These are phyloP conservation scores for Diadumene lineata DNA, from an alignment of 92 coral and sea anemone genomes.

Conservation along the genomic window DNA sequence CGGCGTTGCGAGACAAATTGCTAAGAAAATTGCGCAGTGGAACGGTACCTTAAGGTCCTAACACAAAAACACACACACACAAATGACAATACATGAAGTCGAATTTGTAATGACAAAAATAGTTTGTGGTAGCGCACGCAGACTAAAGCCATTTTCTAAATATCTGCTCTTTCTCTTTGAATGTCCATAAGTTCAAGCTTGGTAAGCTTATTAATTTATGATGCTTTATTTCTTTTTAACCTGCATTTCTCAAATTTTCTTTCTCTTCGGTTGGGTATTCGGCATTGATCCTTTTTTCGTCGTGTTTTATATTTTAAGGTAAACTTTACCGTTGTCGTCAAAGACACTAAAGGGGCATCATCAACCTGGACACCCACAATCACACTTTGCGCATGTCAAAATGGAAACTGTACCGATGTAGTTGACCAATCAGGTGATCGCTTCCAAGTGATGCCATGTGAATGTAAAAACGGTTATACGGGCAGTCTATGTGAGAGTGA, in stretches of 20 bases:
- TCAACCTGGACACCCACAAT: constrained; percentile 52
- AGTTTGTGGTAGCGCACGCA: too few species aligned
- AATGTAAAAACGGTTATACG: constrained; percentile 46
- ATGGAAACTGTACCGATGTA: constrained; percentile 47
- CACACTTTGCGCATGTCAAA: constrained; percentile 60
- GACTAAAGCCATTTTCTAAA: too few species aligned
- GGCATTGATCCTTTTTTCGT: background rate
- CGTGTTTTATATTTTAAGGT: constrained; percentile 24
- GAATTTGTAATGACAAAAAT: too few species aligned
- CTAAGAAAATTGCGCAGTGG: too few species aligned
- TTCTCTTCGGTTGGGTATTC: background rate
- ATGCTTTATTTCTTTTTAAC: too few species aligned
- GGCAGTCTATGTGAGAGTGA: constrained; percentile 62
- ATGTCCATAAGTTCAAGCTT: too few species aligned
- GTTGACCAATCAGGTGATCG: constrained; percentile 27
- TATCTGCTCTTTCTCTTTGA: too few species aligned
- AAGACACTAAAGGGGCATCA: constrained; percentile 52
- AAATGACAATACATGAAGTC: too few species aligned
- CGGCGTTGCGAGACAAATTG: too few species aligned
- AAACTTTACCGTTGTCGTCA: constrained; percentile 55
- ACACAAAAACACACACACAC: too few species aligned
- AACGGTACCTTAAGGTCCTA: too few species aligned
- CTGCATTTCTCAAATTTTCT: background rate
- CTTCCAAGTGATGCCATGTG: constrained; percentile 48
- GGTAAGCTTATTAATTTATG: too few species aligned